Evolutionary conservation across 2,113 vertebrate genomes (phyloP).

Genomic region (Philantomba maxwellii): DNA sequence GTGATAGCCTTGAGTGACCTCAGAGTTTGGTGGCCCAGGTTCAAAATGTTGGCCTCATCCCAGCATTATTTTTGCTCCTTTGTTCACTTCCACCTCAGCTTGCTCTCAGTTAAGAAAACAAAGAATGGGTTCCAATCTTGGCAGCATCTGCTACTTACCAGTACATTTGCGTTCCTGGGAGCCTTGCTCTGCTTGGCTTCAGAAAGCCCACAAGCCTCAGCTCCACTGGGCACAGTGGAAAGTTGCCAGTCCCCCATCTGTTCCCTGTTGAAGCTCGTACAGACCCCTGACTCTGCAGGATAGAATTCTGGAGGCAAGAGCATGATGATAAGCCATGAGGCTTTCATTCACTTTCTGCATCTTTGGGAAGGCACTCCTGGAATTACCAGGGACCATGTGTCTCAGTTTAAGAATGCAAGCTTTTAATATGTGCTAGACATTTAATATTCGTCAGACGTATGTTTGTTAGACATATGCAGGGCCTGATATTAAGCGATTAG

Average conservation of each 20-base stretch:
- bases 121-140: neutral
- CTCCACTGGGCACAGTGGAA: neutral
- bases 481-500: conserved; percentile 20
- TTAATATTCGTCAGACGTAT: neutral
- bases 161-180: neutral
- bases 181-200: neutral
- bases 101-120: neutral
- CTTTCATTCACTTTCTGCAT: neutral
- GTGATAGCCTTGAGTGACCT: neutral
- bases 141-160: neutral
- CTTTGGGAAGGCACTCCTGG: neutral
- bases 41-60: neutral
- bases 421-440: neutral
- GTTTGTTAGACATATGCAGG: neutral
- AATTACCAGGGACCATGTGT: neutral
- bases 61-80: neutral
- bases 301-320: neutral
- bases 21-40: neutral
- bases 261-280: neutral
- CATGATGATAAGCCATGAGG: neutral
- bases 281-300: neutral
- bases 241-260: neutral
- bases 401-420: neutral
- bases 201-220: neutral
- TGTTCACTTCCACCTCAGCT: neutral